phyloP scores from a whole-genome alignment of 2,888 invertebrate genomes.

The Amphipyra tragopoginis region DNA sequence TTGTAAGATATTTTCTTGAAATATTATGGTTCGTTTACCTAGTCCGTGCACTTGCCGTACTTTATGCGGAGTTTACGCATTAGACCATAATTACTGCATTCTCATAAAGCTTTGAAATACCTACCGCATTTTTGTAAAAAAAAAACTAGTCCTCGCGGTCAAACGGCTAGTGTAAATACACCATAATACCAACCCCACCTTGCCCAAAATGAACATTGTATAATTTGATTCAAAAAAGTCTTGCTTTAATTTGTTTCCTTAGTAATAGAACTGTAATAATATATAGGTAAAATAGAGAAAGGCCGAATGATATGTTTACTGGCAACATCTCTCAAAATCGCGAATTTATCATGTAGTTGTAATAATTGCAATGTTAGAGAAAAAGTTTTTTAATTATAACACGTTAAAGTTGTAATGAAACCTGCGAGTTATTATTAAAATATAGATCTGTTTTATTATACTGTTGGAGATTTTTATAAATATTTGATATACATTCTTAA shows the following conservation, averaged over 20 bases:
- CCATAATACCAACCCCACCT: constrained; percentile 58
- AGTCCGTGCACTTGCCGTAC: constrained; percentile 13
- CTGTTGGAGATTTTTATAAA: constrained; percentile 27
- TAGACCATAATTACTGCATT: background rate
- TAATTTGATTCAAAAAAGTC: constrained; percentile 40
- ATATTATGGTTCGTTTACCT: constrained; percentile 34
- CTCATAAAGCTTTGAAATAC: background rate
- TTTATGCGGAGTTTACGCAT: constrained; percentile 2
- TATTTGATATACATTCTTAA: constrained; percentile 29
- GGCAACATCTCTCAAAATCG: constrained; percentile 87
- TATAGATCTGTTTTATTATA: constrained; percentile 21
- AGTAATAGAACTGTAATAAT: constrained; percentile 66
- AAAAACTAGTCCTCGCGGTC: constrained; percentile 5
- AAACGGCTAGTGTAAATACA: constrained; percentile 30
- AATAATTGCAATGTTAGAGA: constrained; percentile 77
- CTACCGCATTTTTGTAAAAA: constrained; percentile 18
- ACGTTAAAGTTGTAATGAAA: constrained; percentile 54
- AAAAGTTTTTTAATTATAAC: constrained; percentile 48
- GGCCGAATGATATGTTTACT: constrained; percentile 89
- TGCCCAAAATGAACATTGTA: constrained; percentile 53
- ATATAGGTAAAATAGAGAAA: constrained; percentile 80
- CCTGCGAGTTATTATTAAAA: constrained; percentile 22
- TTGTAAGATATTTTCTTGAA: constrained; percentile 41
- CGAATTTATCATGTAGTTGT: constrained; percentile 87
- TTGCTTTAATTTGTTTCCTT: constrained; percentile 60